Evolutionary conservation across 2,797 vertebrate species (phyloP).

Genomic region (Acropternis orthonyx): DNA sequence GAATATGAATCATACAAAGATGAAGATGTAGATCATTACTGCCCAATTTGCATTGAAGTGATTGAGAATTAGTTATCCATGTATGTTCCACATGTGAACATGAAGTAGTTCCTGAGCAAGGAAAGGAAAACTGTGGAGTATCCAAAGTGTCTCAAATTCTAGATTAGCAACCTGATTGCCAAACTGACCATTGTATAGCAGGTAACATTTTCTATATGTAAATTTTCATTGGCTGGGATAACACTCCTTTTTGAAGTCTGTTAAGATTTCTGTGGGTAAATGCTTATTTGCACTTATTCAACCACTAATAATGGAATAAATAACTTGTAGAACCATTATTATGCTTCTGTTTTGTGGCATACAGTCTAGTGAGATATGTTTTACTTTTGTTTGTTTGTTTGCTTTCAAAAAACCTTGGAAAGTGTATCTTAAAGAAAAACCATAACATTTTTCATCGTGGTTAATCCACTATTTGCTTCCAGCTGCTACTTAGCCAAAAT

Average conservation of each 20-base stretch:
- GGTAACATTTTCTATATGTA: background rate
- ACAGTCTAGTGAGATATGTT: background rate
- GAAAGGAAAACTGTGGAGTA: background rate
- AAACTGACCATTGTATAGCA: rapidly evolving
- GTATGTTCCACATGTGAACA: background rate
- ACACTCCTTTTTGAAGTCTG: background rate
- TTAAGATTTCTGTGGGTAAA: background rate
- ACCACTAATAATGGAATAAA: background rate
- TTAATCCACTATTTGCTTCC: background rate
- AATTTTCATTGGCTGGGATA: background rate
- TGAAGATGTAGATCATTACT: background rate
- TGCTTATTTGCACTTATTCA: background rate
- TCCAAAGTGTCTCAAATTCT: background rate
- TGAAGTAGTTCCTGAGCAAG: background rate
- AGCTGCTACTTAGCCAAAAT: background rate
- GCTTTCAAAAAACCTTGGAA: background rate
- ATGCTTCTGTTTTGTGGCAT: background rate
- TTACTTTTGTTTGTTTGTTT: background rate
- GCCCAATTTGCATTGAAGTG: background rate
- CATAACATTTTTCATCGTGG: background rate
- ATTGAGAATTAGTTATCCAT: background rate
- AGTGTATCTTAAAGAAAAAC: background rate
- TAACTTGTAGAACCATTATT: background rate
- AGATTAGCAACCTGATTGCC: background rate
- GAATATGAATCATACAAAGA: background rate